Evolutionary conservation across 1,140 invertebrate species (phyloP), one percentile per base, ranked within the genome.

Genomic region (Brachionus sp.): DNA sequence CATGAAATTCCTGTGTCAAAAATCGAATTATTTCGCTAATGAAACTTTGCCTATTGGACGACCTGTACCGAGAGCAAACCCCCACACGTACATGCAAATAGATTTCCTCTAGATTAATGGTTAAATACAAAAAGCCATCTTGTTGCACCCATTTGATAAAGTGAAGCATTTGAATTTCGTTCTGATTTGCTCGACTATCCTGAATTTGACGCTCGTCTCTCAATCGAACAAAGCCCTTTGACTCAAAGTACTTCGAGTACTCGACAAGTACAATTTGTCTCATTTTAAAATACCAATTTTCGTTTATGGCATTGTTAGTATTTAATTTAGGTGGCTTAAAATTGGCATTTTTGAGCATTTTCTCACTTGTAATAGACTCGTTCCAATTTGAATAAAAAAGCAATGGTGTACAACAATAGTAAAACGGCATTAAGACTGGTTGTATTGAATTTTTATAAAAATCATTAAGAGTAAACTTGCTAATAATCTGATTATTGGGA

Each of bases 121-220:
- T 66, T 16, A 80, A 62, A 42, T 80, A 80, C 16, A 66, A 37
- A 16, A 80, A 80, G 23, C 77, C 77, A n/a, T 80, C 77, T 66
- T 62, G 46, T 64, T 80, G 77, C 19, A 80, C 29, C 77, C 77
- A 80, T 25, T 80, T 57, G 35, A 80, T 80, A 23, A 80, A 80
- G 62, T 80, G 77, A 46, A 75, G 44, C 25, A 75, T 75, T 75
- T 75, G 70, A 33, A 10, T 46, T 1, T 75, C 42, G 10, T 1
- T 29, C 39, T 73, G 77, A 64, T 35, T 37, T 1, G 16, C 13
- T n/a, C 19, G 33, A 73, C 25, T 25, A 7, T 75, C 39, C 33
- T 70, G 66, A 39, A 46, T 6, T 75, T 75, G 70, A 3, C 42
- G 16, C 9, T 75, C 70, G n/a, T 75, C 70, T 75, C 39, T 57